These are phyloP conservation scores for Sardinella longiceps DNA, from an alignment of 2,797 vertebrate genomes.

Conservation along the genomic window DNA sequence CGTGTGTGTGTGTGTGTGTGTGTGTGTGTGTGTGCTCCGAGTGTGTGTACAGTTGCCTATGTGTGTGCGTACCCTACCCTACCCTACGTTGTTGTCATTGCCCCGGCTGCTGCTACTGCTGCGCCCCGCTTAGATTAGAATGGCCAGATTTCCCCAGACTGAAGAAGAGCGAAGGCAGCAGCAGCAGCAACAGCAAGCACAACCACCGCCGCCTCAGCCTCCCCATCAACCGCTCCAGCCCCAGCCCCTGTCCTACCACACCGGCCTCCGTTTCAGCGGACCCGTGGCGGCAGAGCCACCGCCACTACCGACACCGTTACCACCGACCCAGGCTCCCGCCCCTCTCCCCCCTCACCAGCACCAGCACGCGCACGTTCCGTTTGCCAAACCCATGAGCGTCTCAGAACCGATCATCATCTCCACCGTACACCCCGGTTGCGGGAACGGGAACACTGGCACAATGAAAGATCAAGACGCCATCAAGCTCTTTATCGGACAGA, in stretches of 20 bases:
- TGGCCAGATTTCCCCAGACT: slow-evolving; percentile 82
- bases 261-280: slow-evolving; percentile 72
- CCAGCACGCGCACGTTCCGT: slow-evolving; percentile 53
- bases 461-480: slow-evolving; percentile 87
- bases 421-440: slow-evolving; percentile 70
- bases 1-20: too few relatives aligned
- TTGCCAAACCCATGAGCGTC: slow-evolving; percentile 63
- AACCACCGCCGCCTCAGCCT: slow-evolving; percentile 29
- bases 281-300: slow-evolving; percentile 42
- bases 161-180: slow-evolving; percentile 73
- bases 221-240: slow-evolving; percentile 55
- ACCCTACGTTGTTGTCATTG: slow-evolving; percentile 63
- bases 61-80: slow-evolving; percentile 43
- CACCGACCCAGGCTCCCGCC: slow-evolving; percentile 52
- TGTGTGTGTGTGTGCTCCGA: slow-evolving; percentile 27
- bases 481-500: slow-evolving; percentile 87
- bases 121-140: slow-evolving; percentile 67
- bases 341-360: slow-evolving; percentile 48
- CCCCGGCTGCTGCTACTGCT: slow-evolving; percentile 60
- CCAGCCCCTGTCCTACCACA: slow-evolving; percentile 63
- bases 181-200: slow-evolving; percentile 67
- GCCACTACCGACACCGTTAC: too few relatives aligned
- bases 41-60: too few relatives aligned
- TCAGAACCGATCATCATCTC: slow-evolving; percentile 61
- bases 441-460: slow-evolving; percentile 67